These are phyloP conservation scores for Dicyrtomina minuta DNA, from an alignment of 2,888 invertebrate species.

Conservation along the genomic window DNA sequence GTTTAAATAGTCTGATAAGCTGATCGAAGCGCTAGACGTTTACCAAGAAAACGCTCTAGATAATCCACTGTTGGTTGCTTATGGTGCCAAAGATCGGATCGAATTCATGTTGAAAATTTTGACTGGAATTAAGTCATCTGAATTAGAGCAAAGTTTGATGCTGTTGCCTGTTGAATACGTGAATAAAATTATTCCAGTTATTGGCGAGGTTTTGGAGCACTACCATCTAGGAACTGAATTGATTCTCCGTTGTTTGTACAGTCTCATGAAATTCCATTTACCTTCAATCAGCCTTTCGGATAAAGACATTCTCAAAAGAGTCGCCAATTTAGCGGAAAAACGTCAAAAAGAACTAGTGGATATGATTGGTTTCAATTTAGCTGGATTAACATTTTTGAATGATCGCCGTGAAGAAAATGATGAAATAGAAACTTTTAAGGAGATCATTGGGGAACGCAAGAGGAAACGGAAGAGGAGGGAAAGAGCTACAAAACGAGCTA, in stretches of 20 bases:
- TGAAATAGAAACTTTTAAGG: slow-evolving; percentile 74
- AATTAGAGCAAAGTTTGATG: slow-evolving; percentile 51
- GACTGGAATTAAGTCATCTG: slow-evolving; percentile 66
- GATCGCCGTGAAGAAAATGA: slow-evolving; percentile 73
- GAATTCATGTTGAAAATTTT: slow-evolving; percentile 81
- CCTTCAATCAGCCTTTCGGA: slow-evolving; percentile 42
- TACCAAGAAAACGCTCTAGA: slow-evolving; percentile 60
- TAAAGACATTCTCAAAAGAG: slow-evolving; percentile 34
- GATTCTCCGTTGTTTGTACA: slow-evolving; percentile 42
- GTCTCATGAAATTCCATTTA: slow-evolving; percentile 50
- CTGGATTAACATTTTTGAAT: slow-evolving; percentile 75
- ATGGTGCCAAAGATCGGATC: slow-evolving; percentile 69
- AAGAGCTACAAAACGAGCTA: slow-evolving; percentile 65
- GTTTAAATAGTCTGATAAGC: slow-evolving; percentile 87
- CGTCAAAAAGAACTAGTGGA: slow-evolving; percentile 64
- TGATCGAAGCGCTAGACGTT: slow-evolving; percentile 86
- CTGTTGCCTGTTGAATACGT: slow-evolving; percentile 50
- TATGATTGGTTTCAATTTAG: slow-evolving; percentile 79
- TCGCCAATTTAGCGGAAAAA: slow-evolving; percentile 39
- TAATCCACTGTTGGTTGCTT: slow-evolving; percentile 74
- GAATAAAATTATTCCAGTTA: slow-evolving; percentile 44
- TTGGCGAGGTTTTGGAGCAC: slow-evolving; percentile 40
- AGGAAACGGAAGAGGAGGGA: slow-evolving; percentile 66
- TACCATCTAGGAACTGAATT: slow-evolving; percentile 49
- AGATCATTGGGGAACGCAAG: slow-evolving; percentile 67